These are phyloP conservation scores for Cetonia aurata DNA, from an alignment of 2,888 invertebrate genomes.

Conservation along the genomic window DNA sequence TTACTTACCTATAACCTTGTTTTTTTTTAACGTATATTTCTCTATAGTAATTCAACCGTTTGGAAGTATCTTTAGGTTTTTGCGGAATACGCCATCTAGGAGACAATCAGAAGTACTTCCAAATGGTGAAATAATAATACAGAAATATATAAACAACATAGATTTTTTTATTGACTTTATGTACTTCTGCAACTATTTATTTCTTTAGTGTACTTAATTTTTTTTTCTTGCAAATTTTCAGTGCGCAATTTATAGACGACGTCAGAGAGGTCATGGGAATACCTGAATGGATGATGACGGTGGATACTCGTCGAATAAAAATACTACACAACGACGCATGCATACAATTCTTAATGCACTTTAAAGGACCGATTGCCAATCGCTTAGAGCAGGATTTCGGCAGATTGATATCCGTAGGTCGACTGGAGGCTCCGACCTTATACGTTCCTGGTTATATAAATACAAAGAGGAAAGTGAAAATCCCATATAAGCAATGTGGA, in stretches of 20 bases:
- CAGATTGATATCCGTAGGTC: slow-evolving; percentile 79
- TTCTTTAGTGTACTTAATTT: neutral
- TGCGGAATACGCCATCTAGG: too few relatives aligned
- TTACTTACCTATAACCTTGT: too few relatives aligned
- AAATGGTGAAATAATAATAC: too few relatives aligned
- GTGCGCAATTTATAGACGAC: slow-evolving; percentile 87
- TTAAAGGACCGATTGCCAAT: slow-evolving; percentile 85
- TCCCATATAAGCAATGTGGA: slow-evolving; percentile 83
- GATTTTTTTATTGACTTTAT: too few relatives aligned
- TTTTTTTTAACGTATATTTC: too few relatives aligned
- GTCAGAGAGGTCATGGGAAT: slow-evolving; percentile 85
- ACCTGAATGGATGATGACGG: slow-evolving; percentile 90
- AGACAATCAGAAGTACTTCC: too few relatives aligned
- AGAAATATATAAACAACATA: too few relatives aligned
- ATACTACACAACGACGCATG: slow-evolving; percentile 83
- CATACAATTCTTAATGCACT: slow-evolving; percentile 88
- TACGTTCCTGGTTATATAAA: slow-evolving; percentile 83
- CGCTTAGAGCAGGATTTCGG: slow-evolving; percentile 85
- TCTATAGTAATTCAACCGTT: too few relatives aligned
- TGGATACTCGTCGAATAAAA: slow-evolving; percentile 85
- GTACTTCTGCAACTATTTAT: too few relatives aligned
- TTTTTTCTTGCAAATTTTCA: slow-evolving; percentile 64
- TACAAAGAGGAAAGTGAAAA: slow-evolving; percentile 76
- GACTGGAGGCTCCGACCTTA: slow-evolving; percentile 80
- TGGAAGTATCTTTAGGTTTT: too few relatives aligned